phyloP scores from a whole-genome alignment of 1,140 invertebrate genomes.

The Macrosteles quadrilineatus region DNA sequence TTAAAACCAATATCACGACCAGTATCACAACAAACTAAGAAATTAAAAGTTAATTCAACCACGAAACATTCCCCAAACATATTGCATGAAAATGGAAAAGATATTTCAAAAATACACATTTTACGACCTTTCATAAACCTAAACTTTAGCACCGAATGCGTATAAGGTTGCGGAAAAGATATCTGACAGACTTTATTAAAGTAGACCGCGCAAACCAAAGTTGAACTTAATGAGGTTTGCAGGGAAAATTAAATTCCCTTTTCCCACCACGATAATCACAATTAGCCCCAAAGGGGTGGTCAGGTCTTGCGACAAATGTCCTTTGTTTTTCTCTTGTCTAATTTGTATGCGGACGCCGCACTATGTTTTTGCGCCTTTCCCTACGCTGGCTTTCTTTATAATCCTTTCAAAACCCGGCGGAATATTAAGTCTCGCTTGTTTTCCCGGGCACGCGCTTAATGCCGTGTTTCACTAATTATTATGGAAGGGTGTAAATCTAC shows the following conservation, averaged over 20 bases:
- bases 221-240: conserved; percentile 25
- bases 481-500: too few relatives aligned
- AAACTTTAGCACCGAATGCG: too few relatives aligned
- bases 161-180: background rate
- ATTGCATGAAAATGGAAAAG: too few relatives aligned
- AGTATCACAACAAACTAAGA: too few relatives aligned
- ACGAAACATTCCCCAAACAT: too few relatives aligned
- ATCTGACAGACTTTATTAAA: conserved; percentile 26
- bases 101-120: too few relatives aligned
- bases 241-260: conserved; percentile 21
- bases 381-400: conserved; percentile 15
- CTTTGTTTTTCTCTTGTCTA: conserved; percentile 17
- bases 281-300: conserved; percentile 2
- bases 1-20: too few relatives aligned
- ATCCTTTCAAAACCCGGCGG: background rate
- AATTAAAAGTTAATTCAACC: too few relatives aligned
- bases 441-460: background rate
- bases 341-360: conserved; percentile 10
- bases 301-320: conserved; percentile 17
- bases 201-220: conserved; percentile 11
- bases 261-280: background rate
- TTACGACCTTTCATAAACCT: too few relatives aligned
- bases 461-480: too few relatives aligned
- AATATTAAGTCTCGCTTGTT: conserved; percentile 1
- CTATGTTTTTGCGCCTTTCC: conserved; percentile 21